phyloP scores from a whole-genome alignment of 2,888 invertebrate species.

The Meloe dianella region DNA sequence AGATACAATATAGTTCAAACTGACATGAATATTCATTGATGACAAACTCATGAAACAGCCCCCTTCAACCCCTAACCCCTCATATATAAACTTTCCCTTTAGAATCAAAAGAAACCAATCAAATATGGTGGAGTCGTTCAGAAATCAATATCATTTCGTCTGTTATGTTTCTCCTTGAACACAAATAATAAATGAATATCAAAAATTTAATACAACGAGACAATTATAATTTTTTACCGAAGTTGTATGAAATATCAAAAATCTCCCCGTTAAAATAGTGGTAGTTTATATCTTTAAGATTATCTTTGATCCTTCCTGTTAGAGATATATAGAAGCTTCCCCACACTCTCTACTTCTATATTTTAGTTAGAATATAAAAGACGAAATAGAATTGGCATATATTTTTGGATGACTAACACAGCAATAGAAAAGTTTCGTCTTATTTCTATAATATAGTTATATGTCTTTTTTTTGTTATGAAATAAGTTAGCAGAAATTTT shows the following conservation, averaged over 20 bases:
- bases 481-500: neutral
- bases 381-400: neutral
- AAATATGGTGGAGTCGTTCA: neutral
- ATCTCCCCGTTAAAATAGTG: neutral
- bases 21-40: too few species aligned
- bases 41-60: too few species aligned
- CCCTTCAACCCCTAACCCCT: too few species aligned
- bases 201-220: neutral
- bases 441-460: neutral
- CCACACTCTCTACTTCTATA: neutral
- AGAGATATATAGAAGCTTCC: neutral
- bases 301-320: slow-evolving; percentile 1
- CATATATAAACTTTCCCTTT: neutral
- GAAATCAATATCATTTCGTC: neutral
- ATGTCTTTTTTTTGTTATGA: neutral
- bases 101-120: neutral
- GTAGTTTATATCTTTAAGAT: neutral
- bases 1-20: too few species aligned
- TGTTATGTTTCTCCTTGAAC: neutral
- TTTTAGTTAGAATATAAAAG: neutral
- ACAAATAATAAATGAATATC: neutral
- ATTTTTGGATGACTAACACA: neutral
- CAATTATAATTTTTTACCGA: neutral
- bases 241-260: neutral
- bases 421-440: slow-evolving; percentile 1